These are phyloP conservation scores for Malurus alboscapulatus DNA, from an alignment of 2,113 vertebrate genomes.

Conservation along the genomic window DNA sequence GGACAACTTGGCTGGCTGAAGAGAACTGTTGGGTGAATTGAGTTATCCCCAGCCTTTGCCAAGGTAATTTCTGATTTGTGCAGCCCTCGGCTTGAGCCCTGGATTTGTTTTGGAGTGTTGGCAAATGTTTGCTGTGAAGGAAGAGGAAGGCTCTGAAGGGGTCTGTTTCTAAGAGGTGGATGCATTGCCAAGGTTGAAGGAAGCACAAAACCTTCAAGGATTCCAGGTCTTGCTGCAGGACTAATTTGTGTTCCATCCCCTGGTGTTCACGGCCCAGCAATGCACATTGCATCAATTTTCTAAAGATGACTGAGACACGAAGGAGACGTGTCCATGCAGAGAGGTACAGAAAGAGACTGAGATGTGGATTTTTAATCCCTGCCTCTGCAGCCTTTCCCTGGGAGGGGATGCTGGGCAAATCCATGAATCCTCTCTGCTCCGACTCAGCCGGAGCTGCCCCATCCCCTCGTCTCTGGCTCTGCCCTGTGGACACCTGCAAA, in stretches of 20 bases:
- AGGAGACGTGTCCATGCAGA: background rate
- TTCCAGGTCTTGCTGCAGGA: background rate
- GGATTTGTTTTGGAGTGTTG: background rate
- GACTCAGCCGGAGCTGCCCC: background rate
- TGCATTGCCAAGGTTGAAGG: fast-evolving
- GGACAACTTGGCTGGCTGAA: background rate
- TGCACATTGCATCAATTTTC: background rate
- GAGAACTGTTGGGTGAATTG: fast-evolving
- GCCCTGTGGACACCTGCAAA: background rate
- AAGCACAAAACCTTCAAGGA: background rate
- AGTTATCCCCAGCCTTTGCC: background rate
- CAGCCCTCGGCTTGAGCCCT: background rate
- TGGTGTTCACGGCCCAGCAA: background rate
- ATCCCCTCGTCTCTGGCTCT: background rate
- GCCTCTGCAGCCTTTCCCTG: background rate
- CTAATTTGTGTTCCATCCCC: background rate
- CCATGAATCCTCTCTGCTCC: background rate
- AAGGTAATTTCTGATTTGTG: background rate
- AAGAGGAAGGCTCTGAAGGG: background rate
- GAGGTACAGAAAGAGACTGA: background rate
- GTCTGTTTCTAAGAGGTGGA: background rate
- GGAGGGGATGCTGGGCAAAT: background rate
- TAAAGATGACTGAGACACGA: background rate
- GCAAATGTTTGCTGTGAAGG: background rate
- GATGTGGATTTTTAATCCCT: background rate